A percentile compares a stretch with the other conserved stretches of the same genome.
These are phyloP conservation scores for Choloepus hoffmanni DNA, from an alignment of 2,113 vertebrate species.

Conservation along the genomic window DNA sequence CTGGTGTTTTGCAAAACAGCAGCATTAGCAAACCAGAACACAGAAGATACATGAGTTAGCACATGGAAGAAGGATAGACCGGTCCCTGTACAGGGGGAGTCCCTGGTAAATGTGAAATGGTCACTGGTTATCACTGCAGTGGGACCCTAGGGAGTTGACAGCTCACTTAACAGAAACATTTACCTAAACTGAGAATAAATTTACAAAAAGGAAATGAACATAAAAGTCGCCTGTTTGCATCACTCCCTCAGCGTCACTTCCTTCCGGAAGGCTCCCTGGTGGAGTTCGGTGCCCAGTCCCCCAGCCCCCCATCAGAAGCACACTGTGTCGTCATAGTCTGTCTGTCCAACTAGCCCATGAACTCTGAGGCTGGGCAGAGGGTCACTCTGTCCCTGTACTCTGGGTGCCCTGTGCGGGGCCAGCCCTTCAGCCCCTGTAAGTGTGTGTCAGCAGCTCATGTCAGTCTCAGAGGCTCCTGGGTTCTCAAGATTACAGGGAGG, in stretches of 20 bases:
- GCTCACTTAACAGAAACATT: neutral
- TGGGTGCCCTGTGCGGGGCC: neutral
- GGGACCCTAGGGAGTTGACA: neutral
- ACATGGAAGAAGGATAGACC: accelerated
- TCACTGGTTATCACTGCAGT: neutral
- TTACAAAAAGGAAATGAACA: neutral
- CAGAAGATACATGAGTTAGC: neutral
- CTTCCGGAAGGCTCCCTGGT: neutral
- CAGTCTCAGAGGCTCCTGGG: neutral
- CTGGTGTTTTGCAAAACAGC: too few species aligned
- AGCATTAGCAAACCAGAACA: too few species aligned
- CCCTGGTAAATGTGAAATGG: neutral
- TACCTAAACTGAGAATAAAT: neutral
- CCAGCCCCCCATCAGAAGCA: neutral
- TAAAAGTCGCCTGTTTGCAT: neutral
- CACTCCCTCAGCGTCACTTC: neutral
- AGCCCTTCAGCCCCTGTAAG: neutral
- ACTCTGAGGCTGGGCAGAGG: neutral
- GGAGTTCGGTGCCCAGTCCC: neutral
- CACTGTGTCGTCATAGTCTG: accelerated
- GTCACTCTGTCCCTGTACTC: neutral
- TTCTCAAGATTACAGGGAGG: neutral
- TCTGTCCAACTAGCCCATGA: neutral
- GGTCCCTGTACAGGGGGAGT: accelerated
- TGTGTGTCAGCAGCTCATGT: neutral